Base-by-base conservation (phyloP, 2,797 vertebrate genomes). In the Psittacula echo region DNA sequence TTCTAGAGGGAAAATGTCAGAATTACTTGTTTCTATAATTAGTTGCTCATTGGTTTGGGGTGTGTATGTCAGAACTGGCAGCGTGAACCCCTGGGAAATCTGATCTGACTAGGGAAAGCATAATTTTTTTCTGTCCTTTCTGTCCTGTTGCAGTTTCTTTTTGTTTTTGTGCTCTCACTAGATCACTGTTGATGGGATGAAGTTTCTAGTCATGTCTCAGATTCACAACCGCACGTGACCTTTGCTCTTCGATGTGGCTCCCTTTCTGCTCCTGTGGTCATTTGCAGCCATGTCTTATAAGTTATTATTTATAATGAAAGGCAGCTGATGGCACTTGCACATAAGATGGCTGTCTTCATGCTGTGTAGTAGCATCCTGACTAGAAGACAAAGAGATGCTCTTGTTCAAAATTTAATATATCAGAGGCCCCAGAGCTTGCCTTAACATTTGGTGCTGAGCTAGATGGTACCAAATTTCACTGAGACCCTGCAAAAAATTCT, bases 251-350 rank as follows among this genome's bases (percentile, higher is more conserved):
- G 29, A 29, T 50, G 79, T 93, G 74, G 29, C 85, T 73, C 24
- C 53, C 50, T 56, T 81, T 84, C 80, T 90, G 80, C 85, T 93
- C 84, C 80, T 58, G 41, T 96, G 85, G 60, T 88, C 56, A 64
- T 89, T 93, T 87, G 30, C 42, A 91, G 83, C 88, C 10, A 16
- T 73, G 27, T 83, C 70, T 86, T 75, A 11, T 47, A 91, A 73
- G 84, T 93, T 90, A 81, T 86, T 95, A 89, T 96, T 85, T 94
- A 84, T 92, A 89, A 91, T 89, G 80, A 93, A 95, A 93, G 80
- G 56, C 68, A 82, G 17, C 71, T 74, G 64, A 67, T 92, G 85
- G 67, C 83, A 54, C 85, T 93, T 80, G 65, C 65, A 62, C 41
- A 11, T 61, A 42, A 93, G 86, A 53, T 80, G 42, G 24, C 44